Conservation (phyloP, 2,113 vertebrate genomes). For the Ptyas mucosa region DNA sequence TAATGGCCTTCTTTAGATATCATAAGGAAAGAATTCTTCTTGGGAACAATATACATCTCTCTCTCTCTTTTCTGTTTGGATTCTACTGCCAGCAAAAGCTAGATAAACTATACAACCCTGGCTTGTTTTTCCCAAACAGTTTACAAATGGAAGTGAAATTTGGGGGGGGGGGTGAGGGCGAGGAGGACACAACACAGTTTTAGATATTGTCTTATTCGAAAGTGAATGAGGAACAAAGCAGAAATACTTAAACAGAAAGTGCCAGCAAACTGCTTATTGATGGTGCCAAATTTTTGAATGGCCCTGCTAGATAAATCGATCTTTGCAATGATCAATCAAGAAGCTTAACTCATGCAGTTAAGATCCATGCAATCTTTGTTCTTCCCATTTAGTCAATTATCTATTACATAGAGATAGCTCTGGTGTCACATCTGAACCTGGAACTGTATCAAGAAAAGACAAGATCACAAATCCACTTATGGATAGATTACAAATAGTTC, state of each 20-base stretch:
- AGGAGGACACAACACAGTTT: neutral
- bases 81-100: neutral
- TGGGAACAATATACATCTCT: neutral
- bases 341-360: neutral
- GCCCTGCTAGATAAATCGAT: neutral
- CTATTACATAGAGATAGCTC: neutral
- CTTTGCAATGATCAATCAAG: neutral
- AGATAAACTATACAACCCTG: neutral
- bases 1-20: neutral
- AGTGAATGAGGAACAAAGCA: neutral
- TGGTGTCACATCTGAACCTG: neutral
- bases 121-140: neutral
- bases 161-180: no score
- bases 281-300: neutral
- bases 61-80: neutral
- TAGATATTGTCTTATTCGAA: neutral
- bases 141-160: neutral
- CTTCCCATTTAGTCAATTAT: neutral
- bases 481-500: neutral
- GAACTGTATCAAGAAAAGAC: neutral
- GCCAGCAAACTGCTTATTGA: neutral
- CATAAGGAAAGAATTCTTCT: neutral
- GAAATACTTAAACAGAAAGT: neutral
- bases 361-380: neutral
- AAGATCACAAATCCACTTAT: neutral